These are phyloP conservation scores for Megaustenia siamemsis DNA, from an alignment of 2,888 invertebrate species.

Conservation along the genomic window DNA sequence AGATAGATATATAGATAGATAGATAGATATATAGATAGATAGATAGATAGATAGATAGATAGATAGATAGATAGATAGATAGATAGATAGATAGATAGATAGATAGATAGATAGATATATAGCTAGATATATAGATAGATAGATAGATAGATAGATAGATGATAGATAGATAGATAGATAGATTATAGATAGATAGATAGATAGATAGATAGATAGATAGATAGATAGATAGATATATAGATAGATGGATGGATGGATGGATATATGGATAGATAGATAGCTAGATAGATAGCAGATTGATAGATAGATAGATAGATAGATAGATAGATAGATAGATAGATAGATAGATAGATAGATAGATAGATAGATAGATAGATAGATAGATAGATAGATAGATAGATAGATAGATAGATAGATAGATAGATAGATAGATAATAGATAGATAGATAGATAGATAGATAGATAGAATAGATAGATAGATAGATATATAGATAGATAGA, in stretches of 20 bases:
- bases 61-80: too few species aligned
- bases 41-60: too few species aligned
- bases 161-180: too few species aligned
- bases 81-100: too few species aligned
- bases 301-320: conserved; percentile 10
- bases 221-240: conserved; percentile 12
- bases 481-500: too few species aligned
- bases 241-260: neutral
- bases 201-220: conserved; percentile 10
- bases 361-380: conserved; percentile 7
- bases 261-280: conserved; percentile 4
- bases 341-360: neutral
- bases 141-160: too few species aligned
- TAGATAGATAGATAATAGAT: neutral
- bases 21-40: neutral
- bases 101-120: too few species aligned
- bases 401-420: neutral
- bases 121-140: too few species aligned
- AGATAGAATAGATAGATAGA: too few species aligned
- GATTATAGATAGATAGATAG: conserved; percentile 15
- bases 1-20: neutral
- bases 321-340: neutral
- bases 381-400: conserved; percentile 19
- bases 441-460: neutral
- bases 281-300: conserved; percentile 14